Conservation (phyloP, 2,888 invertebrate species). For the Apodemia duryi region DNA sequence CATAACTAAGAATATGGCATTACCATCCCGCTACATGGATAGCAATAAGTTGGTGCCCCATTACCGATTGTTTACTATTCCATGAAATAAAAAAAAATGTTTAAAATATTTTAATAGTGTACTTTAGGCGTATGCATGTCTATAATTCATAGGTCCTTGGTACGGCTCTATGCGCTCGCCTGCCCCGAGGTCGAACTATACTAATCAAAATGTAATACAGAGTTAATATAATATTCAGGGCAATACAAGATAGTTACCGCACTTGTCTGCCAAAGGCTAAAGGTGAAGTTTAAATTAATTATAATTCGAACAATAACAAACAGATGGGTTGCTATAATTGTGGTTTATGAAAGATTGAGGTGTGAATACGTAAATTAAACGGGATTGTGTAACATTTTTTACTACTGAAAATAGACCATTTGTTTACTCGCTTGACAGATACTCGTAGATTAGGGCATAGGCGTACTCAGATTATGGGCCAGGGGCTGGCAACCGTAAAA, state of each 20-base stretch:
- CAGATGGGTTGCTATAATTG: constrained; percentile 33
- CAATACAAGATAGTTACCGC: constrained; percentile 38
- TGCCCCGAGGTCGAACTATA: constrained; percentile 53
- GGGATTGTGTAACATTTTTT: no score
- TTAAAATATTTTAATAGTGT: no score
- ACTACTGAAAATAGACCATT: no score
- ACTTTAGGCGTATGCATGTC: neutral
- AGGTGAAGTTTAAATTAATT: constrained; percentile 41
- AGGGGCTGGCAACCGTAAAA: no score
- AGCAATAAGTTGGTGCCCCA: no score
- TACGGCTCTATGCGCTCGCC: constrained; percentile 48
- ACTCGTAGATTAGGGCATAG: no score
- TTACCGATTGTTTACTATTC: no score
- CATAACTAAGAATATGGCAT: no score
- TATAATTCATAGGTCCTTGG: neutral
- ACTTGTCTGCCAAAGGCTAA: constrained; percentile 37
- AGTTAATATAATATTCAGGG: constrained; percentile 59
- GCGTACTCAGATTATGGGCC: no score
- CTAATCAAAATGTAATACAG: constrained; percentile 68
- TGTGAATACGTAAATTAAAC: neutral
- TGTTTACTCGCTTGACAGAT: no score
- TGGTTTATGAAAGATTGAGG: neutral
- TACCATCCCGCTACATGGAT: no score
- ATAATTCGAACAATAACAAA: constrained; percentile 6
- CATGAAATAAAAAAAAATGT: no score